These are phyloP conservation scores for Epinephelus awoara DNA, from an alignment of 2,797 vertebrate species.

Conservation along the genomic window DNA sequence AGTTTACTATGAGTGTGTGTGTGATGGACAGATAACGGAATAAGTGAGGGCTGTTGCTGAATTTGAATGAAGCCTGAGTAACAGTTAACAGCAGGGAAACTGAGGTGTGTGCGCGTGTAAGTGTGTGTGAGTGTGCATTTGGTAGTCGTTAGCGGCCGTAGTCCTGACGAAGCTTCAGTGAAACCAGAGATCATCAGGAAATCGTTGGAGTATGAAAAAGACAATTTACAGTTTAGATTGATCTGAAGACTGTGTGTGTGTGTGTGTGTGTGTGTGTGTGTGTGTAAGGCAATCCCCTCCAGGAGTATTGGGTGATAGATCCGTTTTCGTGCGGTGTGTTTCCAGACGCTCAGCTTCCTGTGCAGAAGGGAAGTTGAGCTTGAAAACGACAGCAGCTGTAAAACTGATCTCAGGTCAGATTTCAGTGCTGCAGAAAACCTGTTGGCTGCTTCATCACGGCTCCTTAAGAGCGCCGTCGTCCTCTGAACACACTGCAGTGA, in stretches of 20 bases:
- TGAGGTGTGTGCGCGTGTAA: neutral
- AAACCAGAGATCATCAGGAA: constrained; percentile 65
- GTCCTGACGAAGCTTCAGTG: constrained; percentile 33
- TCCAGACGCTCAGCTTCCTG: constrained; percentile 55
- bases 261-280: constrained; percentile 26
- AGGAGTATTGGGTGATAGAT: constrained; percentile 62
- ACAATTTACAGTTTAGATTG: constrained; percentile 71
- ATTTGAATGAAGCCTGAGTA: constrained; percentile 7
- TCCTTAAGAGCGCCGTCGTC: neutral
- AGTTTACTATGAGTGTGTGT: constrained; percentile 21
- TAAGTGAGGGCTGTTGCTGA: neutral
- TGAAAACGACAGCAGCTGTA: constrained; percentile 47
- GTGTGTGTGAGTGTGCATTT: neutral
- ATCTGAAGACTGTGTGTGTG: constrained; percentile 35
- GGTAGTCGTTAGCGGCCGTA: constrained; percentile 25
- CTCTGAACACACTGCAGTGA: too few relatives aligned
- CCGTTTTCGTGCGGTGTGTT: constrained; percentile 44
- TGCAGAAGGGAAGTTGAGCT: constrained; percentile 56
- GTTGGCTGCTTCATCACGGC: constrained; percentile 25
- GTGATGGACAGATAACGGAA: constrained; percentile 34
- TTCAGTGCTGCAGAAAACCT: constrained; percentile 11
- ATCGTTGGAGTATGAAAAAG: constrained; percentile 70
- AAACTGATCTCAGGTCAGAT: constrained; percentile 54
- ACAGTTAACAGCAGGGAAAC: neutral
- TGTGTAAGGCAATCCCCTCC: constrained; percentile 33